Base-by-base conservation (phyloP, 92 coral and sea anemone genomes). In the Porites rus region DNA sequence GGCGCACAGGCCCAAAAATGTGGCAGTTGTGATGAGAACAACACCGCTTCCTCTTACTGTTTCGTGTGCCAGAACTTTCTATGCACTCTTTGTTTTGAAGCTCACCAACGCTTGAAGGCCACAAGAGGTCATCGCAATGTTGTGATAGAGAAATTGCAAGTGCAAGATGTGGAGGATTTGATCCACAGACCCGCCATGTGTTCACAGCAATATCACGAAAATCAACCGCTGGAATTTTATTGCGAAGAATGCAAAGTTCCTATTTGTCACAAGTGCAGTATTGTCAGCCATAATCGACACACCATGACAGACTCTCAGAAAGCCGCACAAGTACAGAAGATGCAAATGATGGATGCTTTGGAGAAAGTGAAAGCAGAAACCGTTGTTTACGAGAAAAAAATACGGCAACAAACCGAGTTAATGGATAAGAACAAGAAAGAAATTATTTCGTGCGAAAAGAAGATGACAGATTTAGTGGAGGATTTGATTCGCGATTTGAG, bases 1-100 rank as follows among this genome's bases (percentile, higher is more conserved):
- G 28, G 67, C 65, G 53, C 13, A 54, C 43, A 76, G 80, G 38
- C 64, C 31, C 80, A 53, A 43, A 22, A 19, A 61, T 76, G 80
- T 43, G 16, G 19, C 66, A 76, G 14, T 19, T 76, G 80, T 19
- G 80, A 76, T 1, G 65, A 76, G 50, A 51, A 52, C 80, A 61
- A 54, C 38, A 25, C 63, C 8, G 65, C 80, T 52, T 52, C 46
- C 18, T 76, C 46, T 54, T 76, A 76, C 67, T 76, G 80, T 28
- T 76, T 52, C 65, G 80, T 54, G 65, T 76, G 80, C 80, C 65
- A 76, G 67, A 61, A 20, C 19, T 76, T 76, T 61, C 80, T 76
- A 7, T 76, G 80, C 17, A 16, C 18, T 31, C 28, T 2, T 25
- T 25, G 28, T 25, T 25, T 25, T 25, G 28, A 25, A 25, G 28